Evolutionary conservation across 2,797 vertebrate species (phyloP).

Genomic region (Sebastes itinus): DNA sequence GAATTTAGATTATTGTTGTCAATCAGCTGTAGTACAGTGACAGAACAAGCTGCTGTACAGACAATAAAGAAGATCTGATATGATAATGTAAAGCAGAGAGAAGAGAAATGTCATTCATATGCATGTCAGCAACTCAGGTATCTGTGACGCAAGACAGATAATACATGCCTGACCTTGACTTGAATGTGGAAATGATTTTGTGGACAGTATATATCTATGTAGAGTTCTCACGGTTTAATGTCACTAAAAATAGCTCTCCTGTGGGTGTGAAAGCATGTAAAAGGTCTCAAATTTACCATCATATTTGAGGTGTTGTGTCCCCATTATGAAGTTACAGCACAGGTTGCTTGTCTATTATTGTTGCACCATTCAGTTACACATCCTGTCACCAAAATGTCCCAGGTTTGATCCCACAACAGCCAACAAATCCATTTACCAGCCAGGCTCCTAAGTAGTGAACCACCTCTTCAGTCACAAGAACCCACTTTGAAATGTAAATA

Average conservation of each 20-base stretch:
- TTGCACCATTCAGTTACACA: rapidly evolving
- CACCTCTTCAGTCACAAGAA: background rate
- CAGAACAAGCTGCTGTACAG: background rate
- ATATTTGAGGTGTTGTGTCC: background rate
- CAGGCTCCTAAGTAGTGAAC: background rate
- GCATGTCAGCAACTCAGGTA: conserved; percentile 2
- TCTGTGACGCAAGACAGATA: background rate
- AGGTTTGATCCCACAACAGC: background rate
- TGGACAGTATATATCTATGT: background rate
- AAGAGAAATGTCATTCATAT: background rate
- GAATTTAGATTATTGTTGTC: conserved; percentile 27
- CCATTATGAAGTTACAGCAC: background rate
- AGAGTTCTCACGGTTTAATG: background rate
- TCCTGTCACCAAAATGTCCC: background rate
- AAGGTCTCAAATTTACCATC: background rate
- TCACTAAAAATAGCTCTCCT: background rate
- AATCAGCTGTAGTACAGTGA: background rate
- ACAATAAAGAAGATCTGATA: conserved; percentile 8
- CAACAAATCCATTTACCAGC: background rate
- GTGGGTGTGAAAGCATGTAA: background rate
- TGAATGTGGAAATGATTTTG: background rate
- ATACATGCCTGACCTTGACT: conserved; percentile 9
- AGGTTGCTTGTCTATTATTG: background rate
- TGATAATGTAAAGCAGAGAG: background rate
- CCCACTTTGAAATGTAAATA: background rate